These are phyloP conservation scores for Drosophila auraria DNA, from an alignment of 1,140 invertebrate genomes.

Conservation along the genomic window DNA sequence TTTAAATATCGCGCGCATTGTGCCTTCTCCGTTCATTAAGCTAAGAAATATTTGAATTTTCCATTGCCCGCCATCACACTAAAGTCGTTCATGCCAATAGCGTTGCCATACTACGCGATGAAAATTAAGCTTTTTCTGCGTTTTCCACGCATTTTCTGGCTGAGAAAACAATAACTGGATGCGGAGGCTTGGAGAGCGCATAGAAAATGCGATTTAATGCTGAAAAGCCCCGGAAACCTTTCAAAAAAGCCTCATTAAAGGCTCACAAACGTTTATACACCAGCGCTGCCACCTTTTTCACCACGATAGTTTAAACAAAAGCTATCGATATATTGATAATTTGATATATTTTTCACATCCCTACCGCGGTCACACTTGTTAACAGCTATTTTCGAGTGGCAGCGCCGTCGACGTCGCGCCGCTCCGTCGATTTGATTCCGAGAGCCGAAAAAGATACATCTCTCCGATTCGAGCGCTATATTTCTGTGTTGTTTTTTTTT, in stretches of 20 bases:
- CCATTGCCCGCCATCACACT: background rate
- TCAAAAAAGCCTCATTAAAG: no score
- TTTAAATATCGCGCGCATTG: background rate
- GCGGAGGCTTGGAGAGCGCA: no score
- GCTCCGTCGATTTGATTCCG: background rate
- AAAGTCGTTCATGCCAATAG: background rate
- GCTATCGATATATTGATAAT: background rate
- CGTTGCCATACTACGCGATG: background rate
- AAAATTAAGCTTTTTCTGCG: background rate
- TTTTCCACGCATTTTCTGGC: background rate
- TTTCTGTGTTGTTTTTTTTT: conserved; percentile 17
- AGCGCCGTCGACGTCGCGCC: no score
- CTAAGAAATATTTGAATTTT: background rate
- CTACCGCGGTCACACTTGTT: background rate
- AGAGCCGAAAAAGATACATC: conserved; percentile 4
- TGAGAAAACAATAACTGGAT: no score
- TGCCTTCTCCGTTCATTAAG: background rate
- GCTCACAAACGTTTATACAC: no score
- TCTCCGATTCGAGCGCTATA: background rate
- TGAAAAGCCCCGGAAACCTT: no score
- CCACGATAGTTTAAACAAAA: background rate
- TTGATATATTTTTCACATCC: background rate
- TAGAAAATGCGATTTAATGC: no score
- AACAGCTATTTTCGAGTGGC: background rate
- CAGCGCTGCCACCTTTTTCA: background rate